Conservation (phyloP, 2,797 vertebrate genomes). For the Rhinophrynus dorsalis region DNA sequence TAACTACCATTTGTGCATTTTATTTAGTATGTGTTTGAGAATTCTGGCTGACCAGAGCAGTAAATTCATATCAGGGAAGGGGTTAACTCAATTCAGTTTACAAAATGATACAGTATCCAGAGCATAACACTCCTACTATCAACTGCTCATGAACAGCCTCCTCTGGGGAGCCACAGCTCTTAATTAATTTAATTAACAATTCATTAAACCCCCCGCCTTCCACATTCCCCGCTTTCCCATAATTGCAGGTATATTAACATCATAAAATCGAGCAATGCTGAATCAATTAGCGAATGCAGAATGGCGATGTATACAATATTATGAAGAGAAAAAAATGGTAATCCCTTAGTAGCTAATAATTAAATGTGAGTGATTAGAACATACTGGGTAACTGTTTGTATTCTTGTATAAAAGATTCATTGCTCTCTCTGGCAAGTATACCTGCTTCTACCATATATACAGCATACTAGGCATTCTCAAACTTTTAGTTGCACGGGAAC, state of each 20-base stretch:
- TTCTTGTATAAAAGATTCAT: neutral
- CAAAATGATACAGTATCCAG: slow-evolving; percentile 46
- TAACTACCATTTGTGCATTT: neutral
- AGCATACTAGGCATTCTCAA: too few species aligned
- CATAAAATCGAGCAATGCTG: slow-evolving; percentile 48
- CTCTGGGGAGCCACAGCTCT: slow-evolving; percentile 50
- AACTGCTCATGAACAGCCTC: slow-evolving; percentile 40
- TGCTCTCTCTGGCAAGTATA: neutral
- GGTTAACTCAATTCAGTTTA: slow-evolving; percentile 30
- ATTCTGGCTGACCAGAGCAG: neutral
- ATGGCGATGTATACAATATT: slow-evolving; percentile 48
- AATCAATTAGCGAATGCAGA: slow-evolving; percentile 48
- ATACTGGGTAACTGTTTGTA: slow-evolving; percentile 30
- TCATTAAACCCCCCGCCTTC: slow-evolving; percentile 48
- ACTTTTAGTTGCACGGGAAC: too few species aligned
- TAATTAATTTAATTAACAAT: slow-evolving; percentile 52
- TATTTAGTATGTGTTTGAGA: neutral
- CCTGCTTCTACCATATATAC: too few species aligned
- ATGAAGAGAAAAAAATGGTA: slow-evolving; percentile 2
- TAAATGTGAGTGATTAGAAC: slow-evolving; percentile 37
- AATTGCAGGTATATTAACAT: slow-evolving; percentile 52
- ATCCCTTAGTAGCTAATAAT: slow-evolving; percentile 34
- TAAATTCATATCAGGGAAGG: slow-evolving; percentile 4
- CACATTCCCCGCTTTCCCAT: slow-evolving; percentile 41
- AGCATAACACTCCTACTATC: slow-evolving; percentile 36